Evolutionary conservation across 1,140 invertebrate genomes (phyloP).

Genomic region (Platyscapa corneri): DNA sequence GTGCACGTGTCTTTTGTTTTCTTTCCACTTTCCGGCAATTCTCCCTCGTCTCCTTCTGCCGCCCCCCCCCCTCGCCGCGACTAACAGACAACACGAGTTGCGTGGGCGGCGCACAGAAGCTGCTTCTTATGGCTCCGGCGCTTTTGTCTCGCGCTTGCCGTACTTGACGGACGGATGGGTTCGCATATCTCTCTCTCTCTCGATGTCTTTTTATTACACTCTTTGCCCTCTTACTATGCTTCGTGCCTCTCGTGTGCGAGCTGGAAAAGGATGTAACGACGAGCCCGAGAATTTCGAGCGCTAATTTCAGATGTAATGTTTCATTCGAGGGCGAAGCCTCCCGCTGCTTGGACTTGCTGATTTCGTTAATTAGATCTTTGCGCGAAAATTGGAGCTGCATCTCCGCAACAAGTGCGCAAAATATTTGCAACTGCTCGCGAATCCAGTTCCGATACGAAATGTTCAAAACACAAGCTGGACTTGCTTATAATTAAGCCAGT

Average conservation of each 20-base stretch:
- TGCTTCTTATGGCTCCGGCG: not conserved
- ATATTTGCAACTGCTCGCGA: no score
- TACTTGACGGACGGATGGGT: constrained; percentile 45
- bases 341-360: not conserved
- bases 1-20: constrained; percentile 64
- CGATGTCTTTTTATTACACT: not conserved
- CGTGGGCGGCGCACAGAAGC: constrained; percentile 53
- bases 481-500: no score
- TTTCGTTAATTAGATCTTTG: no score
- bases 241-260: not conserved
- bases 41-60: not conserved
- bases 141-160: constrained; percentile 39
- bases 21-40: constrained; percentile 61
- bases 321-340: not conserved
- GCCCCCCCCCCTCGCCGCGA: not conserved
- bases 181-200: constrained; percentile 9
- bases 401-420: no score
- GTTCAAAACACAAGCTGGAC: no score
- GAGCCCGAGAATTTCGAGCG: not conserved
- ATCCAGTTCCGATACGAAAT: no score
- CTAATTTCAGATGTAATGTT: not conserved
- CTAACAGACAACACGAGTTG: not conserved
- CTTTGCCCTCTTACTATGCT: not conserved
- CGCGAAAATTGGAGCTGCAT: no score
- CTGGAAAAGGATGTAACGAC: not conserved